Percentiles rank a stretch among this genome's conserved stretches.
These are phyloP conservation scores for Felis catus DNA, from an alignment of 2,113 vertebrate species.

Conservation along the genomic window DNA sequence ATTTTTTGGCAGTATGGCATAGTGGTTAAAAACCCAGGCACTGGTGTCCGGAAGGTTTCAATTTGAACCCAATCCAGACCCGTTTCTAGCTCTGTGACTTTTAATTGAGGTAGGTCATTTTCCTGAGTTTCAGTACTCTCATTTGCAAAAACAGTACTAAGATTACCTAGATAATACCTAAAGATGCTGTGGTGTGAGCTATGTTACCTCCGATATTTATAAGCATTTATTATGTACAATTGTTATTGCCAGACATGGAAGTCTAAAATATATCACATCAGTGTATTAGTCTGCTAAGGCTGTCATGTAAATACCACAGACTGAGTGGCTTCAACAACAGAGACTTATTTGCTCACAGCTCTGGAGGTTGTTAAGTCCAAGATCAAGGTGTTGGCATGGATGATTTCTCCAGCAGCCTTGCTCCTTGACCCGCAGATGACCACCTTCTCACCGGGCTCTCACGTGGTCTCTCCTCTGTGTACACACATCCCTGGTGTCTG, in stretches of 20 bases:
- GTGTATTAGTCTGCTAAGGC: neutral
- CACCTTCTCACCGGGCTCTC: neutral
- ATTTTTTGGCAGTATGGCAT: neutral
- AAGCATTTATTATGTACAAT: neutral
- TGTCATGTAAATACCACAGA: neutral
- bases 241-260: neutral
- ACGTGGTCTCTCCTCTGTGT: neutral
- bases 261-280: neutral
- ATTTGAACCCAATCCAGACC: neutral
- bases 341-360: neutral
- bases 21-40: neutral
- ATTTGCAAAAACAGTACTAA: neutral
- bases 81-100: neutral
- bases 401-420: neutral
- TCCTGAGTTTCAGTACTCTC: neutral
- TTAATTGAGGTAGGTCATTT: neutral
- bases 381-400: neutral
- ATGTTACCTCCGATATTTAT: neutral
- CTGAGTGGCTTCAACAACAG: neutral
- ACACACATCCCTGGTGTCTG: neutral
- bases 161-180: neutral
- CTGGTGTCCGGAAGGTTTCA: neutral
- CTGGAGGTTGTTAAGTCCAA: neutral
- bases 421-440: neutral
- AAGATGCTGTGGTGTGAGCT: neutral